Base-by-base conservation (phyloP, 2,888 invertebrate species). In the Archaeoteleia sp. region DNA sequence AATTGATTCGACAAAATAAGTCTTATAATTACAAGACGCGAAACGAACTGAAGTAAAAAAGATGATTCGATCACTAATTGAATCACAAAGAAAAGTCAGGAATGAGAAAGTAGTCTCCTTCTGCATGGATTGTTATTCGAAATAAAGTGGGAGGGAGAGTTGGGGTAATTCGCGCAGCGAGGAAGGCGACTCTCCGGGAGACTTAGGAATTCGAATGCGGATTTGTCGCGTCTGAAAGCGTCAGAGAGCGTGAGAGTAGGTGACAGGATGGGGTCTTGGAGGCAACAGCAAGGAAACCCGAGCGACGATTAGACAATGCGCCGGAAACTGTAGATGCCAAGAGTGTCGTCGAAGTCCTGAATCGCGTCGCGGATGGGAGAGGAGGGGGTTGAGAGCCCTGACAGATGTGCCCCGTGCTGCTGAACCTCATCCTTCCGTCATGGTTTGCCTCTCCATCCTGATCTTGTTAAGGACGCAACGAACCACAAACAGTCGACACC, bases 401-500 rank as follows among this genome's bases (percentile, higher is more conserved):
- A 81, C 82, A 83, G 82, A 82, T 83, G 82, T 80, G 82, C 77
- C 60, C 68, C 66, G 73, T 65, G 60, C 54, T 57, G 58, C 54
- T 58, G 57, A 70, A 70, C 72, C 73, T 78, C 76, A 75, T 79
- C 77, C 77, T 74, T 69, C 61, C 69, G 67, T 72, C 74, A 72
- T 62, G 70, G 61, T 73, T 74, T 68, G 63, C 73, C 72, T 72
- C 76, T 68, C 73, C 74, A 75, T 75, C 76, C 79, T 82, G 83
- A 84, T 84, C 84, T 83, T 80, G 84, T 84, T 84, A 83, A 78
- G 79, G 82, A 75, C 78, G 81, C 83, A 83, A 74, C 72, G 82
- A 82, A 82, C 81, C 82, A 80, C 82, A 73, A 83, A 82, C 75
- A 78, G 76, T 79, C 79, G 75, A 74, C 76, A 74, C 76, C 82